These are phyloP conservation scores for Brassicogethes aeneus DNA, from an alignment of 2,888 invertebrate genomes.

Conservation along the genomic window DNA sequence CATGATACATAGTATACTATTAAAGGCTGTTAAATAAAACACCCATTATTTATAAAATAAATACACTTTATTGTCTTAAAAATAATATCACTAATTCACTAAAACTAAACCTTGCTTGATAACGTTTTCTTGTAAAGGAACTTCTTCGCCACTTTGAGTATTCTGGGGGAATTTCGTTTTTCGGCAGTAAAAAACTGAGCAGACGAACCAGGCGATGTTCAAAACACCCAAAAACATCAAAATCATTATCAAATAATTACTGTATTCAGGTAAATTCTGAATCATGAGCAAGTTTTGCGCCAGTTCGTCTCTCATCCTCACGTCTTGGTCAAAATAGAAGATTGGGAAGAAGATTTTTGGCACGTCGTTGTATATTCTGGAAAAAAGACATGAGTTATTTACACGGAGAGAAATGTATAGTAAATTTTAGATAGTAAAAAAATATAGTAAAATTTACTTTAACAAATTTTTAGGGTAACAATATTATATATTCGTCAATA, in stretches of 20 bases:
- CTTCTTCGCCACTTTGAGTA: neutral
- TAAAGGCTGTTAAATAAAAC: no score
- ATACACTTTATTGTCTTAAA: neutral
- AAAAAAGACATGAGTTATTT: no score
- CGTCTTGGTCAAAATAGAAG: constrained; percentile 67
- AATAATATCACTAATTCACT: no score
- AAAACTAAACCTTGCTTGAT: neutral
- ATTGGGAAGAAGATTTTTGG: constrained; percentile 62
- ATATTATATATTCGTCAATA: no score
- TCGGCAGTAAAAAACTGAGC: constrained; percentile 19
- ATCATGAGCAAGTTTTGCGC: constrained; percentile 46
- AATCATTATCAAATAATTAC: constrained; percentile 20
- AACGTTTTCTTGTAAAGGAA: neutral
- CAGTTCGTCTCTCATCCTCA: constrained; percentile 49
- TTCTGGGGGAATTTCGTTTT: neutral
- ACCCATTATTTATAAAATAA: neutral
- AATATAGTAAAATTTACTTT: no score
- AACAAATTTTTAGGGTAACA: no score
- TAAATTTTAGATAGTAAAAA: no score
- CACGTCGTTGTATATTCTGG: constrained; percentile 55
- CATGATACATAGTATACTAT: no score
- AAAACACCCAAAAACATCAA: constrained; percentile 22
- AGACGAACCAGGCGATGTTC: constrained; percentile 21
- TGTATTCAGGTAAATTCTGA: constrained; percentile 42
- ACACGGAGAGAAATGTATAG: no score